phyloP scores from a whole-genome alignment of 2,113 vertebrate genomes.

The Phodopus roborovskii region DNA sequence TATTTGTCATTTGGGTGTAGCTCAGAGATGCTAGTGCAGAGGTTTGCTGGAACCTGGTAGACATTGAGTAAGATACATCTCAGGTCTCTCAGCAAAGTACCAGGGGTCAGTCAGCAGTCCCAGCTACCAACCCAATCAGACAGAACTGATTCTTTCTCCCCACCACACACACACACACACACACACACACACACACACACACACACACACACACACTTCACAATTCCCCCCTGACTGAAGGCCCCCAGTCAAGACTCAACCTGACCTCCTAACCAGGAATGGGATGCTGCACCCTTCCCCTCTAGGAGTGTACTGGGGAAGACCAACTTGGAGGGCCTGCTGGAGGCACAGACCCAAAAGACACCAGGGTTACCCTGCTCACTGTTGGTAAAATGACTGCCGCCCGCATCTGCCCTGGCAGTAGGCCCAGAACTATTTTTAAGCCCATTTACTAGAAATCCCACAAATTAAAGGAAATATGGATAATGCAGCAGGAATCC shows the following conservation, averaged over 20 bases:
- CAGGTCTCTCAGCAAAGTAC: no score
- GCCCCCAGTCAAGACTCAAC: neutral
- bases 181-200: no score
- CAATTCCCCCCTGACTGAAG: neutral
- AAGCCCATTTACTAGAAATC: slow-evolving; percentile 92
- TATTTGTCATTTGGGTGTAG: neutral
- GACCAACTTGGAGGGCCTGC: neutral
- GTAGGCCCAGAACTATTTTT: slow-evolving; percentile 88
- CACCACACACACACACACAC: no score
- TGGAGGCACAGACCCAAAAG: neutral
- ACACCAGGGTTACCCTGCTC: slow-evolving; percentile 47
- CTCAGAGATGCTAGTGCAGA: neutral
- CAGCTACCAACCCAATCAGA: accelerated
- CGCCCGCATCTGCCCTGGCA: slow-evolving; percentile 85
- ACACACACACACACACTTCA: neutral
- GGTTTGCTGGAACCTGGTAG: neutral
- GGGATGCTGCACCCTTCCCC: neutral
- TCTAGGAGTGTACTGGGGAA: neutral
- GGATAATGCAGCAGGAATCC: slow-evolving; percentile 88
- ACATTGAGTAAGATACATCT: neutral
- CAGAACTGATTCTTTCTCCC: neutral
- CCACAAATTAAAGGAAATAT: slow-evolving; percentile 90
- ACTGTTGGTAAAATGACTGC: slow-evolving; percentile 68
- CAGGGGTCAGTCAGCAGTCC: neutral
- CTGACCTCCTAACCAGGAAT: neutral